Base-by-base conservation (phyloP, 2,888 invertebrate species). In the Dicroscelio sp. region DNA sequence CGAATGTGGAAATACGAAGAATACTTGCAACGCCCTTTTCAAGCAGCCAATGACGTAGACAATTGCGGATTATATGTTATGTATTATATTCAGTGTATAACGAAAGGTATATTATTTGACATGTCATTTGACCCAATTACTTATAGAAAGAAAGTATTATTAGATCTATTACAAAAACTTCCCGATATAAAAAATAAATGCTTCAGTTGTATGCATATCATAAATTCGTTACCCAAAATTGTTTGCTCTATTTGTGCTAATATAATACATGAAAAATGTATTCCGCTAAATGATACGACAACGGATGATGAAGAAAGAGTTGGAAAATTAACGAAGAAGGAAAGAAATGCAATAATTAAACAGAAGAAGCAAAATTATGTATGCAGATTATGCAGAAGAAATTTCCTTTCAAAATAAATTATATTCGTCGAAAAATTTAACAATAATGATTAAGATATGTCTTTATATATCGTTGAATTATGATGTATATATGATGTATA, bases 31-130 rank as follows among this genome's bases (percentile, higher is more conserved):
- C 65, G 75, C 3, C 82, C 82, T 8, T 67, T 63, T 27, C 87
- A 87, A 67, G 20, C 12, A 5, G 6, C 27, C 2, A 27, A 35
- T 27, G 82, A 82, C 25, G 31, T 43, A 12, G 4, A 14, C 10
- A 38, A 43, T 43, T 79, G 79, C 23, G 79, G 79, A 8, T 30
- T 63, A 48, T 79, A 65, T 27, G 35, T 79, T 20, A 20, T 27
- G 4, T 65, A 79, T 48, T 63, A 63, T 43, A 79, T 79, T n/a
- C 31, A 79, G 35, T 79, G 79, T 43, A 27, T 79, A 43, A 65
- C 33, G 8, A 79, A 48, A 65, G 58, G 58, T 14, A 14, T 5
- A 65, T 4, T 20, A 20, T 65, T 65, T n/a, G 65, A 65, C 20
- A 20, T 20, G 33, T 31, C 33, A 2, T 65, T 65, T 65, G 33